phyloP scores from a whole-genome alignment of 1,140 invertebrate genomes.

The Drosophila fuyamai region DNA sequence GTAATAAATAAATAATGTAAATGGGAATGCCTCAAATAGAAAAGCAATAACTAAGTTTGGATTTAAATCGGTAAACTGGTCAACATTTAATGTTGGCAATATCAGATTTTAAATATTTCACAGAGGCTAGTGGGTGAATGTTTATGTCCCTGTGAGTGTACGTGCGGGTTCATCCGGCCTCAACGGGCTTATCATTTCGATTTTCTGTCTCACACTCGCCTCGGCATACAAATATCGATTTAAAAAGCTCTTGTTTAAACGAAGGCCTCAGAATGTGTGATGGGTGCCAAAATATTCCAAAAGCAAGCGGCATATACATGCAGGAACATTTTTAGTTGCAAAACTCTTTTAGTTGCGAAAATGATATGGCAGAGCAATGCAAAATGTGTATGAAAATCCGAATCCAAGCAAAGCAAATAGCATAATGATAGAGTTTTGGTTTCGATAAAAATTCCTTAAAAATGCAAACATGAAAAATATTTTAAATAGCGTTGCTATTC shows the following conservation, averaged over 20 bases:
- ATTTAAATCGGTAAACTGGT: neutral
- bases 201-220: slow-evolving; percentile 1
- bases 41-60: no score
- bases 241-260: slow-evolving; percentile 52
- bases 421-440: no score
- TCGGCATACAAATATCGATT: slow-evolving; percentile 42
- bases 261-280: slow-evolving; percentile 37
- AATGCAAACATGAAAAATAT: no score
- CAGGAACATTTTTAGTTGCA: neutral
- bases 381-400: neutral
- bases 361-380: slow-evolving; percentile 4
- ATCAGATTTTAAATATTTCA: slow-evolving; percentile 13
- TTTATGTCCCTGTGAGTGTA: slow-evolving; percentile 4
- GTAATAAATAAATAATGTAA: no score
- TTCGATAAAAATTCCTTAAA: no score
- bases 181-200: slow-evolving; percentile 1
- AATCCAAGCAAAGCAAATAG: no score
- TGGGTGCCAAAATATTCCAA: slow-evolving; percentile 36
- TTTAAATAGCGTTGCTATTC: no score
- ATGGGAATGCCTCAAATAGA: no score
- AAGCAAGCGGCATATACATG: slow-evolving; percentile 11
- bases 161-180: slow-evolving; percentile 9
- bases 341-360: slow-evolving; percentile 2
- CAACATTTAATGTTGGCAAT: neutral
- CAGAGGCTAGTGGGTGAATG: neutral